Evolutionary conservation across 2,888 invertebrate genomes (phyloP).

Genomic region (Xanthia togata): DNA sequence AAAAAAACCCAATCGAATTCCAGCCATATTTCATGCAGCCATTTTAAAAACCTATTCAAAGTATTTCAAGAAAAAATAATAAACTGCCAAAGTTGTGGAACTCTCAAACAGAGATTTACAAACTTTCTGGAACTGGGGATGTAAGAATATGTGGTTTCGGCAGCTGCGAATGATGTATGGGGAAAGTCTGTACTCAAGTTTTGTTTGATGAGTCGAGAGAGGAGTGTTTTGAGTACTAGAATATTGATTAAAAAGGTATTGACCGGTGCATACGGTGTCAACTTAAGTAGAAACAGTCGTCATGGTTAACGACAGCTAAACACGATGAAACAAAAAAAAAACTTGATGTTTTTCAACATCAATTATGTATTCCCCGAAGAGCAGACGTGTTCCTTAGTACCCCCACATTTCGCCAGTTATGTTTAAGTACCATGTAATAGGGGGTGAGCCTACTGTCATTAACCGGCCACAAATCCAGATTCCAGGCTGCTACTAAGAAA

Average conservation of each 20-base stretch:
- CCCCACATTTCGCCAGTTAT: too few species aligned
- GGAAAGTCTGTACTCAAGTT: background rate
- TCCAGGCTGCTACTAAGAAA: background rate
- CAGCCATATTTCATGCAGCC: conserved; percentile 23
- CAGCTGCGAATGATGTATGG: conserved; percentile 46
- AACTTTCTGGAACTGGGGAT: conserved; percentile 18
- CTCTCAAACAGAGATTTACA: conserved; percentile 40
- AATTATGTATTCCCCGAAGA: too few species aligned
- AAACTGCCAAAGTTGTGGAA: conserved; percentile 47
- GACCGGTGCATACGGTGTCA: too few species aligned
- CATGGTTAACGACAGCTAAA: too few species aligned
- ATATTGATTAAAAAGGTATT: conserved; percentile 7
- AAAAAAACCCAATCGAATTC: conserved; percentile 16
- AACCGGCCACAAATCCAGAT: background rate
- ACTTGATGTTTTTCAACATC: background rate
- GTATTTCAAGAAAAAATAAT: conserved; percentile 51
- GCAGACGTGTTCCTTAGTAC: too few species aligned
- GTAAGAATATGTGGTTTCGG: conserved; percentile 21
- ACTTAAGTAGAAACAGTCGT: too few species aligned
- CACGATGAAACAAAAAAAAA: too few species aligned
- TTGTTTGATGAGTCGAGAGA: conserved; percentile 16
- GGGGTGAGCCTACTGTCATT: background rate
- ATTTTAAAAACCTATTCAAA: conserved; percentile 51
- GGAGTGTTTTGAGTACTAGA: background rate
- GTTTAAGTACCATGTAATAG: too few species aligned